Evolutionary conservation across 2,113 vertebrate species (phyloP).

Genomic region (Grammomys surdaster): DNA sequence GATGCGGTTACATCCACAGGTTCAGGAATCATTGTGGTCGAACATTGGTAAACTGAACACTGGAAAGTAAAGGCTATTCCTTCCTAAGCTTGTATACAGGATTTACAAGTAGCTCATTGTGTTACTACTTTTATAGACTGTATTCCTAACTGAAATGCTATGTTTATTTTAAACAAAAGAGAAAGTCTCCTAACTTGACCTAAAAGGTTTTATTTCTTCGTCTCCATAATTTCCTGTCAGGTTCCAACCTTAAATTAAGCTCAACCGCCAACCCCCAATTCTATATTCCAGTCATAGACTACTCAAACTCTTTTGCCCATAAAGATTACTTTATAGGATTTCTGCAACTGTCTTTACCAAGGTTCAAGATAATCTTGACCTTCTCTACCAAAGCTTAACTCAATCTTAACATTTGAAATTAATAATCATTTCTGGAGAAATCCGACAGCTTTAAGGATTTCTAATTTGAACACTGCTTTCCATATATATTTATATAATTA

Average conservation of each 20-base stretch:
- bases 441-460: background rate
- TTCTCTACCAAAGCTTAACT: background rate
- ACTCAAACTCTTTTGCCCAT: fast-evolving
- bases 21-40: background rate
- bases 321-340: background rate
- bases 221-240: background rate
- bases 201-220: background rate
- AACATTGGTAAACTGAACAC: background rate
- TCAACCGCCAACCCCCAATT: background rate
- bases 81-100: background rate
- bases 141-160: background rate
- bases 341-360: background rate
- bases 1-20: background rate
- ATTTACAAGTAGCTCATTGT: background rate
- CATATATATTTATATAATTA: background rate
- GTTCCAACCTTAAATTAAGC: background rate
- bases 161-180: background rate
- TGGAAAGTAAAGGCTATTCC: background rate
- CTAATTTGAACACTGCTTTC: background rate
- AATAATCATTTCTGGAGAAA: constrained; percentile 15
- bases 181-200: background rate
- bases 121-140: fast-evolving
- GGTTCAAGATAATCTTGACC: background rate
- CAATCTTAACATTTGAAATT: constrained; percentile 1
- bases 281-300: background rate